Percentiles rank a stretch among this genome's conserved stretches.
These are phyloP conservation scores for Brachypalpus laphriformis DNA, from an alignment of 2,888 invertebrate species.

Conservation along the genomic window DNA sequence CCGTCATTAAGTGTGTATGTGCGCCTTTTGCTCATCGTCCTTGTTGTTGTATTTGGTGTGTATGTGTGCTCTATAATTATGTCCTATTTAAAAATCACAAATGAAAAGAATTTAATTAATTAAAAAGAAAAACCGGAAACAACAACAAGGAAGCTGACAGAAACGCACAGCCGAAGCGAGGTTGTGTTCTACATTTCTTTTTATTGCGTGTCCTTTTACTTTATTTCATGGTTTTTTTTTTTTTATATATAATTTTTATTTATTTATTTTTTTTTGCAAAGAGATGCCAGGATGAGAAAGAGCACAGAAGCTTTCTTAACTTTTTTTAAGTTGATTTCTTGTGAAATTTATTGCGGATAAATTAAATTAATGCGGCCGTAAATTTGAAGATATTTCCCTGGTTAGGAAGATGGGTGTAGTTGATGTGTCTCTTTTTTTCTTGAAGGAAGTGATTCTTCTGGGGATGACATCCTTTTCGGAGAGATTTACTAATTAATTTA, in stretches of 20 bases:
- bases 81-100: slow-evolving; percentile 71
- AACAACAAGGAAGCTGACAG: slow-evolving; percentile 23
- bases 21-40: slow-evolving; percentile 35
- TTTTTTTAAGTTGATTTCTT: slow-evolving; percentile 66
- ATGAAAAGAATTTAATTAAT: slow-evolving; percentile 73
- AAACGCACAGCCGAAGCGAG: slow-evolving; percentile 22
- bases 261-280: too few species aligned
- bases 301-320: slow-evolving; percentile 1
- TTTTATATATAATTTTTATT: too few species aligned
- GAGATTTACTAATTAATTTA: slow-evolving; percentile 60
- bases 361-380: slow-evolving; percentile 69
- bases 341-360: slow-evolving; percentile 66
- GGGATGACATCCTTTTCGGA: slow-evolving; percentile 21
- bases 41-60: slow-evolving; percentile 10
- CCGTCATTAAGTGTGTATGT: slow-evolving; percentile 63
- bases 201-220: slow-evolving; percentile 61
- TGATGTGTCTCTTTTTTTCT: slow-evolving; percentile 39
- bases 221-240: neutral
- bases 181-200: slow-evolving; percentile 42
- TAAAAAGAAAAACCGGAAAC: slow-evolving; percentile 58
- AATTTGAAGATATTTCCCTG: slow-evolving; percentile 53
- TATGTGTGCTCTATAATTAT: slow-evolving; percentile 44
- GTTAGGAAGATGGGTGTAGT: slow-evolving; percentile 23
- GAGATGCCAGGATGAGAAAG: neutral
- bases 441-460: slow-evolving; percentile 20